Evolutionary conservation across 2,888 invertebrate species (phyloP), one percentile per base, ranked within the genome.

Genomic region (Smittia aterrima): DNA sequence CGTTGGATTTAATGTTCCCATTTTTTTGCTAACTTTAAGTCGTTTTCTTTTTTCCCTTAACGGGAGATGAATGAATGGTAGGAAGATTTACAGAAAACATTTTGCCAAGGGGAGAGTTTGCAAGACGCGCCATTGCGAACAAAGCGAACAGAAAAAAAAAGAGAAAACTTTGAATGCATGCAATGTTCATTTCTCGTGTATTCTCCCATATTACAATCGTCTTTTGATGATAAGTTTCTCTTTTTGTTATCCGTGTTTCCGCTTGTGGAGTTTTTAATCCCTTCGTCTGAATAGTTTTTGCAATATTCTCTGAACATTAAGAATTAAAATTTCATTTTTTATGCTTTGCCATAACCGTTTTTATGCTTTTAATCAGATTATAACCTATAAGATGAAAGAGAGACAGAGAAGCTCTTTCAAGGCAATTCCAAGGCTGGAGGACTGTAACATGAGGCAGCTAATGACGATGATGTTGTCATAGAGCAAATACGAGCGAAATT

Each of bases 111-210:
- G 47, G 32, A 47, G 47, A 13, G 47, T 6, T 47, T 47, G 32
- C 4, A n/a, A 47, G 47, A 11, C 11, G 47, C 47, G 11, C 16
- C 11, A 47, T 47, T 16, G 16, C 16, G 47, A 47, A 47, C 47
- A 16, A 47, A n/a, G 47, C 47, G 11, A n/a, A 6, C 11, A 38
- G 38, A 38, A 38, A 47, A 2, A 16, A n/a, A 16, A n/a, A 47
- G 16, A 47, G 16, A 47, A 47, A 47, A n/a, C 11, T 47, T 16
- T 22, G 58, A 58, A 58, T 58, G 58, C 18, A 58, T 58, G 18
- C 58, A 58, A 58, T 58, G 58, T 58, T 58, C 58, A 13, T 58
- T 58, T 58, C 22, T 58, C 22, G n/a, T 58, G 58, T 58, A 47
- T 16, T 18, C 16, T 47, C 11, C 58, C 22, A 22, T 13, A 13